These are phyloP conservation scores for Pollachius pollachius DNA, from an alignment of 2,113 vertebrate species.

Conservation along the genomic window DNA sequence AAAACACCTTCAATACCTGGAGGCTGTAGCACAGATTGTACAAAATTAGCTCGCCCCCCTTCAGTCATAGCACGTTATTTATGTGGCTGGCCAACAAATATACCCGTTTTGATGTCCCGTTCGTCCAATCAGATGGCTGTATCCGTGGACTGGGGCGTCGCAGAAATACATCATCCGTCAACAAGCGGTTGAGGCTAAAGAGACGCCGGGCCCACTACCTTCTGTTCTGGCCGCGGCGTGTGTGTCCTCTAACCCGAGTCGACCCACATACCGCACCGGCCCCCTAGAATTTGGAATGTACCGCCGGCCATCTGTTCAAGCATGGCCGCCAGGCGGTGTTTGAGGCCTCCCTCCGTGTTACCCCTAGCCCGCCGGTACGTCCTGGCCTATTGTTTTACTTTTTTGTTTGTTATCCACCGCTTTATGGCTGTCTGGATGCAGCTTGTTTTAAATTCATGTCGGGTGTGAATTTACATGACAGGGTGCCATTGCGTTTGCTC, in stretches of 20 bases:
- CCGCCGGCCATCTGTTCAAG: slow-evolving; percentile 57
- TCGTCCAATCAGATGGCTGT: too few relatives aligned
- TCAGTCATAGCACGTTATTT: too few relatives aligned
- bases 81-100: too few relatives aligned
- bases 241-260: slow-evolving; percentile 45
- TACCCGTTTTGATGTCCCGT: too few relatives aligned
- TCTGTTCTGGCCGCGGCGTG: slow-evolving; percentile 51
- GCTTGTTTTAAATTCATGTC: too few relatives aligned
- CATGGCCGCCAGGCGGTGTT: slow-evolving; percentile 33
- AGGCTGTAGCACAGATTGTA: too few relatives aligned
- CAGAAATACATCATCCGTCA: neutral
- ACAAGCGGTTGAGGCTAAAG: neutral
- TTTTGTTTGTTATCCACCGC: too few relatives aligned
- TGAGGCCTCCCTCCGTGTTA: neutral
- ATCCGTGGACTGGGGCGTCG: neutral
- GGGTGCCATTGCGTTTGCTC: too few relatives aligned
- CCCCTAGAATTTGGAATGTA: slow-evolving; percentile 53
- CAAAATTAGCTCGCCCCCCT: too few relatives aligned
- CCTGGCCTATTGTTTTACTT: neutral
- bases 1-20: too few relatives aligned
- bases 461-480: too few relatives aligned
- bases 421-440: too few relatives aligned
- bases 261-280: slow-evolving; percentile 42
- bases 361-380: slow-evolving; percentile 9
- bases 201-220: slow-evolving; percentile 15